Evolutionary conservation across 2,113 vertebrate species (phyloP), one percentile per base, ranked within the genome.

Genomic region (Aphyosemion australe): DNA sequence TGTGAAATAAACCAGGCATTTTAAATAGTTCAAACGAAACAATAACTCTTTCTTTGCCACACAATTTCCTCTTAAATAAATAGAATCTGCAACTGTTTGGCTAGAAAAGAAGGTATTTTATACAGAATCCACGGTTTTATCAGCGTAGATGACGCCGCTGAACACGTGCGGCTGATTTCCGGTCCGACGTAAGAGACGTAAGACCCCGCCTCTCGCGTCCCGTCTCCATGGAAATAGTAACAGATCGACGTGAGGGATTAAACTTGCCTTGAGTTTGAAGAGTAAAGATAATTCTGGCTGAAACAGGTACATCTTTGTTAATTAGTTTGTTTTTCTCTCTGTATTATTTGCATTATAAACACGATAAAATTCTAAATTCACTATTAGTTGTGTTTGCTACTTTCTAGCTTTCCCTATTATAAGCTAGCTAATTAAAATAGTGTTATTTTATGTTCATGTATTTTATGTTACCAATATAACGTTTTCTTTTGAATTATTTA

Each of bases 221-320:
- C n/a, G 86, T 91, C 53, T 80, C 89, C 79, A 21, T 75, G 87
- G 90, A 63, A 86, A 91, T 87, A 18, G 14, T 34, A 63, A 74
- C 78, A 76, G 26, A 5, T 26, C 26, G 78, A 85, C 65, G 78
- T 61, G 70, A 51, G 53, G 39, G 51, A n/a, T 1, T 26, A 15
- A 68, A 21, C 50, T 12, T 21, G 10, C 3, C 6, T 46, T 26
- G 64, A 15, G 43, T 20, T 37, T 13, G 2, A 12, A 19, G 12
- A 42, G 11, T n/a, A 2, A 50, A 9, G 19, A 8, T 20, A 37
- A 20, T 20, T 1, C 5, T 8, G 8, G 8, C 2, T 6, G 7
- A 41, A 12, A 12, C 15, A 77, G 79, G 82, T 80, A 79, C 62
- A 1, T 1, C 1, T n/a, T 46, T 59, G 15, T 42, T 42, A 12